Evolutionary conservation across 1,140 invertebrate species (phyloP), one percentile per base, ranked within the genome.

Genomic region (Phortica variegata): DNA sequence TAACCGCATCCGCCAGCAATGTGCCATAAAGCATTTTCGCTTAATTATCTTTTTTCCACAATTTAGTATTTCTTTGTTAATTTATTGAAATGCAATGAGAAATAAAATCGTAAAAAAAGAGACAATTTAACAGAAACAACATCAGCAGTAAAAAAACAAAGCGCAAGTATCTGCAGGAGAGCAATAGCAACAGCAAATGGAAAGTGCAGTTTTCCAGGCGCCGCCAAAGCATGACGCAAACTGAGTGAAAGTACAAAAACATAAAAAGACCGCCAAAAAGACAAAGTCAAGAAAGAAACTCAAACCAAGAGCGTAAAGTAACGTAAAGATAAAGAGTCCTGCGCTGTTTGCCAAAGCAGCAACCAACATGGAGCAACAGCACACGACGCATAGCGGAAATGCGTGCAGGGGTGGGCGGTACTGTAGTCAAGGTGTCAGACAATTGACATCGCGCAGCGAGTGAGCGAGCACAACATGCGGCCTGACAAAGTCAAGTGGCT

Each of bases 11-110:
- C n/a, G n/a, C n/a, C n/a, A n/a, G n/a, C n/a, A n/a, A n/a, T n/a
- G n/a, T n/a, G n/a, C n/a, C n/a, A n/a, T 44, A 54, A 23, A 33
- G 44, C 55, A 39, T 49, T 47, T 43, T 46, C 49, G 46, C 32
- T 54, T 56, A 49, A 53, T 61, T 56, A 59, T 62, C 52, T 43
- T 59, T 58, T 62, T 52, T 42, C 46, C 60, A 52, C 55, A 62
- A 56, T 61, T 65, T 58, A 56, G 47, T 51, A 48, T 65, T 65
- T 44, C 56, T 60, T 53, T 58, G 63, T 61, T 68, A 68, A 68
- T 68, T 68, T 63, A 68, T 68, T 68, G 52, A 70, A 69, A 69
- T 29, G 33, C 19, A 44, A 61, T 54, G 9, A 36, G 15, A 23
- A 45, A 36, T 19, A 45, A 65, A 65, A 65, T 61, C 49, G 26